phyloP scores from a whole-genome alignment of 2,797 vertebrate species.

The Sebastes oblongus region DNA sequence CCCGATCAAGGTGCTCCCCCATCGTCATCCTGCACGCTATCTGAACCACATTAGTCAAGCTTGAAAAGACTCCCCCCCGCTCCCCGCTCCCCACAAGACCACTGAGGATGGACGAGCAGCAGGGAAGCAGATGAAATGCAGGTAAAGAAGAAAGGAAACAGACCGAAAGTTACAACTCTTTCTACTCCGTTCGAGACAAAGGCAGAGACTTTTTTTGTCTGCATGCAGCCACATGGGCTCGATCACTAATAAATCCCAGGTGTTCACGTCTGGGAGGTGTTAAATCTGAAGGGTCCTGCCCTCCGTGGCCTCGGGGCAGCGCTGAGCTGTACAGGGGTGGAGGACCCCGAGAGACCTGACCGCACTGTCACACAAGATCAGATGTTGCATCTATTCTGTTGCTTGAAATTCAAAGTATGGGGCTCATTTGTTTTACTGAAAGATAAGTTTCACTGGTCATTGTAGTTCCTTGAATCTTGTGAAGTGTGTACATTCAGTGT shows the following conservation, averaged over 20 bases:
- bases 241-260: constrained; percentile 74
- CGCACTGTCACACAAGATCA: constrained; percentile 64
- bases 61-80: constrained; percentile 58
- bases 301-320: constrained; percentile 58
- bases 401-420: constrained; percentile 39
- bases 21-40: constrained; percentile 67
- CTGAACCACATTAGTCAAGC: constrained; percentile 76
- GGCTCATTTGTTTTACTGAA: constrained; percentile 26
- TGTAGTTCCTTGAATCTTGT: constrained; percentile 9
- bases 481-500: constrained; percentile 26
- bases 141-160: constrained; percentile 42
- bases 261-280: constrained; percentile 74
- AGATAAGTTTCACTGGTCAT: constrained; percentile 10
- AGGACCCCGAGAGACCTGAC: constrained; percentile 61
- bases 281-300: constrained; percentile 69
- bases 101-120: constrained; percentile 67
- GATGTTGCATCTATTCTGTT: constrained; percentile 61
- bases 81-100: constrained; percentile 48
- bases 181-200: constrained; percentile 42
- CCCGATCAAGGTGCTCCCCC: constrained; percentile 73
- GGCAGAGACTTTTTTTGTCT: constrained; percentile 43
- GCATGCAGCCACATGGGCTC: constrained; percentile 34
- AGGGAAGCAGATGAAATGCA: constrained; percentile 65
- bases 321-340: constrained; percentile 48
- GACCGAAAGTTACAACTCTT: constrained; percentile 47